Evolutionary conservation across 2,113 vertebrate genomes (phyloP), one percentile per base, ranked within the genome.

Genomic region (Rhinopomastus cyanomelas): DNA sequence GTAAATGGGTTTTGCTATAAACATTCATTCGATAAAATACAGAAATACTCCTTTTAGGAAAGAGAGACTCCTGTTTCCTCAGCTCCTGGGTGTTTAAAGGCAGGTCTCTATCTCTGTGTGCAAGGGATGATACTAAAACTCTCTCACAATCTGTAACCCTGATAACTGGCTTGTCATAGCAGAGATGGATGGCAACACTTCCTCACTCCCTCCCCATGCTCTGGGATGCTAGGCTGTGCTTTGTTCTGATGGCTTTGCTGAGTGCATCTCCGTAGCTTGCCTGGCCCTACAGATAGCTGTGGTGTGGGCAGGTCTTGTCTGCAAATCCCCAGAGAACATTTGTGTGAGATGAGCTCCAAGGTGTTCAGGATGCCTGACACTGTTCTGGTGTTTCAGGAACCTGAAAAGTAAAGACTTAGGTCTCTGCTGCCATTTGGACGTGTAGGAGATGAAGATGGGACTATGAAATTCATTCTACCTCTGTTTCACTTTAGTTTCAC

Each of bases 201-300:
- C 30, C 52, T 74, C 37, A 30, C 4, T 26, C 16, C 37, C 74
- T 77, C 0, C 0, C 22, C 0, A 0, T 51, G 68, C 37, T 44
- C 37, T 16, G 29, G 48, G 61, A 8, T 60, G n/a, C 34, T 55
- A 65, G 11, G 16, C 72, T 80, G 46, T 57, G 51, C 77, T 82
- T 61, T 49, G 13, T 6, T 57, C 53, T 55, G 2, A 2, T 46
- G 27, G 42, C 36, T 65, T 55, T 72, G 25, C 55, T 44, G n/a
- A n/a, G 44, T 30, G 13, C 30, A 48, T 36, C 25, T 22, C 29
- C 27, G 69, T 59, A 74, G 20, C 39, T 16, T 61, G 8, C 27
- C 9, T 52, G 66, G 37, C 30, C 52, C 25, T 0, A 0, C 46
- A 53, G 68, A 57, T 27, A 62, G 19, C 68, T 0, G 1, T 0